phyloP scores from a whole-genome alignment of 2,888 invertebrate genomes.

The Sphaeridia pumilis region DNA sequence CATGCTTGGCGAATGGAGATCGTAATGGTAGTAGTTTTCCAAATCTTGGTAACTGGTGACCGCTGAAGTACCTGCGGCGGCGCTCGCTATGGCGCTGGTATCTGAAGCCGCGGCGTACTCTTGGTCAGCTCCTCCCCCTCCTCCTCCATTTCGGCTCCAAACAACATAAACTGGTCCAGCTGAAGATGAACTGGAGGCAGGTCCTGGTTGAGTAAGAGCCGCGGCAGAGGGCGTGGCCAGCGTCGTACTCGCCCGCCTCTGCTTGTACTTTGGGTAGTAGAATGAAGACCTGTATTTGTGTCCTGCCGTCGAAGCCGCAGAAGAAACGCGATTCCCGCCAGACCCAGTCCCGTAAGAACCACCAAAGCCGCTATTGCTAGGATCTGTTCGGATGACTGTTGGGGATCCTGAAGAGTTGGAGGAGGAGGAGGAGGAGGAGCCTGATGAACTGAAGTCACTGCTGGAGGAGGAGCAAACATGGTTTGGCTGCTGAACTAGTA shows the following conservation, averaged over 20 bases:
- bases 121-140: conserved; percentile 6
- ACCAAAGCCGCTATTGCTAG: too few relatives aligned
- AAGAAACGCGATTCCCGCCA: neutral
- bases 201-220: too few relatives aligned
- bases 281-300: conserved; percentile 15
- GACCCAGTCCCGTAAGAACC: too few relatives aligned
- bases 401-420: too few relatives aligned
- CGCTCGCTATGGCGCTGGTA: neutral
- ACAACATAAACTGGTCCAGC: conserved; percentile 14
- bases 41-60: neutral
- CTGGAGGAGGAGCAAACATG: neutral
- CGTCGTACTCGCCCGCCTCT: neutral
- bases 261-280: conserved; percentile 7
- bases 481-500: neutral
- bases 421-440: too few relatives aligned
- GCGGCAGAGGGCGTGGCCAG: neutral
- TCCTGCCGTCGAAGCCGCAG: conserved; percentile 2
- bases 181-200: neutral
- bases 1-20: neutral
- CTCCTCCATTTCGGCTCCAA: conserved; percentile 7
- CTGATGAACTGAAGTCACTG: conserved; percentile 1
- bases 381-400: too few relatives aligned
- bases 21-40: neutral
- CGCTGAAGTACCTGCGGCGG: neutral
- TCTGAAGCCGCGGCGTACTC: neutral